Evolutionary conservation across 2,797 vertebrate species (phyloP), one percentile per base, ranked within the genome.

Genomic region (Rhyacichthys aspro): DNA sequence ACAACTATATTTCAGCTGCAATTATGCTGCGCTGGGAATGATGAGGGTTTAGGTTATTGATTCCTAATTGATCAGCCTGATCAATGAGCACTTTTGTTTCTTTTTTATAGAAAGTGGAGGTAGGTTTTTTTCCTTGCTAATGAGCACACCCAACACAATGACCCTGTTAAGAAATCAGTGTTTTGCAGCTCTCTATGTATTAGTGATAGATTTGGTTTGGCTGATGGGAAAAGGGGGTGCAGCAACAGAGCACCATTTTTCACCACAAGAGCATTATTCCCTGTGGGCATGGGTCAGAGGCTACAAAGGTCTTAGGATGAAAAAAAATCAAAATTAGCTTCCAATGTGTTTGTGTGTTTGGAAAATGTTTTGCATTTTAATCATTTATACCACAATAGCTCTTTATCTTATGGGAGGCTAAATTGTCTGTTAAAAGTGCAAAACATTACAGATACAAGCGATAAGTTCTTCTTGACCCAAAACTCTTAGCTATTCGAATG

Each of bases 31-130:
- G 60, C 81, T 91, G 80, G 87, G 87, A 92, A 92, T 91, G 90
- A 94, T 93, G 90, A 93, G 84, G 87, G 88, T 90, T 93, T 92
- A 91, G 87, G 78, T 89, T 92, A 94, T 93, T 87, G 92, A 94
- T 93, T 88, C 43, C 38, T 37, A 61, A 92, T 93, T 83, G 93
- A 94, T 92, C 76, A 42, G 9, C 34, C 72, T 91, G 91, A 93
- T 93, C 92, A 89, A 94, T 93, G 89, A 90, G 81, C 81, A 88
- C 87, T 93, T 93, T 92, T 90, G 88, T 89, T 89, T 91, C 76
- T 79, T 72, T 88, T 89, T 88, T 85, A 90, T 87, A 74, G 81
- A 89, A 90, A 88, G 84, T 70, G 43, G 84, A 86, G 78, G 88
- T 87, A 76, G 83, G 59, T 63, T 75, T 80, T 70, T 77, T 74